Evolutionary conservation across 2,888 invertebrate genomes (phyloP).

Genomic region (Petrolisthes manimaculis): DNA sequence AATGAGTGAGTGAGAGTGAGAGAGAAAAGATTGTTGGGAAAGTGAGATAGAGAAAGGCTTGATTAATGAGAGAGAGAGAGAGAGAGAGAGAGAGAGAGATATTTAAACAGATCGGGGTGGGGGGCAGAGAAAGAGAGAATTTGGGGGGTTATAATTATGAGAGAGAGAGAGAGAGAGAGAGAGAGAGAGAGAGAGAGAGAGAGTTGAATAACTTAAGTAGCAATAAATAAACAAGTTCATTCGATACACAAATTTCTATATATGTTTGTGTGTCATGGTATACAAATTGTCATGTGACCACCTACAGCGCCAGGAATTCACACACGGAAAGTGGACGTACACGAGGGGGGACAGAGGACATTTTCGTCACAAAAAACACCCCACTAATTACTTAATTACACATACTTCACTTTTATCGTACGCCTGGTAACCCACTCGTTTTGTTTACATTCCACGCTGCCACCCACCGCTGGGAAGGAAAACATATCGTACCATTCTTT

Average conservation of each 20-base stretch:
- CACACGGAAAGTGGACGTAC: no score
- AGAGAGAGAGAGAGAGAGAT: neutral
- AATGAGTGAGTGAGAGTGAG: neutral
- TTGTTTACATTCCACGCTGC: no score
- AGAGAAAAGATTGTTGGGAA: no score
- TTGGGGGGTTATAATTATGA: no score
- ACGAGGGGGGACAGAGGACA: no score
- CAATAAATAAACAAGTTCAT: neutral
- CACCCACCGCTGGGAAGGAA: no score
- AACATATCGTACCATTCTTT: no score
- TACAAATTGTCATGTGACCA: neutral
- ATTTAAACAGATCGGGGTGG: neutral
- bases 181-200: slow-evolving; percentile 13
- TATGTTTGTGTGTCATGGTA: neutral
- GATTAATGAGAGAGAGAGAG: neutral
- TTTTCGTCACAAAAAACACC: no score
- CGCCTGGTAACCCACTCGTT: no score
- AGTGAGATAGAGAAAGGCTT: no score
- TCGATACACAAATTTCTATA: neutral
- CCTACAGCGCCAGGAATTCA: no score
- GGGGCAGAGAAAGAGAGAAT: neutral
- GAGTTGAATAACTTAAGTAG: neutral
- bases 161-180: neutral
- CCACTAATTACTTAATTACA: neutral
- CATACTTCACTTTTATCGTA: neutral